Evolutionary conservation across 2,888 invertebrate genomes (phyloP).

Genomic region (Rosalia funebris): DNA sequence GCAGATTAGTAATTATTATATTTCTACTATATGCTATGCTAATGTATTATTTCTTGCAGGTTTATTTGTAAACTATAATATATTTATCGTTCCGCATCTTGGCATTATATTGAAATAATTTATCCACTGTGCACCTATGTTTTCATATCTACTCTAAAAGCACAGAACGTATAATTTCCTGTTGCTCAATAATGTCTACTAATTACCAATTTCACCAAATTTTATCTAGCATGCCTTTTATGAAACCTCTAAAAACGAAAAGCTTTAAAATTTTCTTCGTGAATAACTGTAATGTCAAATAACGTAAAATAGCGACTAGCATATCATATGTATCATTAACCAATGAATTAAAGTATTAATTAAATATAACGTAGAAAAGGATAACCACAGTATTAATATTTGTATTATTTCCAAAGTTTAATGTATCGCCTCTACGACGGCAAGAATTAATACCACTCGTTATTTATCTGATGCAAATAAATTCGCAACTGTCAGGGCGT

Average conservation of each 20-base stretch:
- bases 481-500: not conserved
- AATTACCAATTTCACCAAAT: constrained; percentile 17
- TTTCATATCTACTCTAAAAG: constrained; percentile 11
- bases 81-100: too few species aligned
- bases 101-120: too few species aligned
- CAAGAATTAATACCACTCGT: not conserved
- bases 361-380: not conserved
- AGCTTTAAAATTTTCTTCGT: constrained; percentile 31
- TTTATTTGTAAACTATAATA: too few species aligned
- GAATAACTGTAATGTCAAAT: constrained; percentile 19
- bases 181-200: constrained; percentile 29
- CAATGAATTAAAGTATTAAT: constrained; percentile 4
- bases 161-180: constrained; percentile 15
- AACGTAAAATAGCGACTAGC: constrained; percentile 22
- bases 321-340: constrained; percentile 28
- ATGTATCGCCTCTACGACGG: not conserved
- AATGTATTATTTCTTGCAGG: too few species aligned
- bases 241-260: constrained; percentile 24
- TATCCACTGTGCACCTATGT: not conserved
- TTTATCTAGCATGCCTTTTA: constrained; percentile 32
- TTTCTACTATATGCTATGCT: too few species aligned
- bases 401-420: not conserved
- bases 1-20: too few species aligned
- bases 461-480: not conserved
- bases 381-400: not conserved